Base-by-base conservation (phyloP, 2,888 invertebrate species). In the Tetragnatha montana region DNA sequence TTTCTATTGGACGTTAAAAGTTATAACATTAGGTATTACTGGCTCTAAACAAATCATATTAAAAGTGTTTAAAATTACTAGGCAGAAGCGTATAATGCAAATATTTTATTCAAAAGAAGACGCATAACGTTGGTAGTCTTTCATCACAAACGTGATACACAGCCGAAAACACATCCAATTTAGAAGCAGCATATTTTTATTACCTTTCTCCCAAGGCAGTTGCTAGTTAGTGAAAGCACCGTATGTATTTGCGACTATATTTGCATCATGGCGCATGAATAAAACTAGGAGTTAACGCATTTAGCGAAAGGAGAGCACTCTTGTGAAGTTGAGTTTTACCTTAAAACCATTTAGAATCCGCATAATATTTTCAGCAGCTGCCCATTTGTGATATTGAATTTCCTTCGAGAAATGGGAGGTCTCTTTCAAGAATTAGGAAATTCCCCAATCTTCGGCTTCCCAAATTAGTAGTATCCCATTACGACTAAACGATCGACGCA, bases 401-500 rank as follows among this genome's bases (percentile, higher is more conserved):
- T 68, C 78, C 47, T 22, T 4, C 4, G 21, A 50, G 51, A 12
- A 60, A 21, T 35, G 50, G 12, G 22, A n/a, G 19, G 49, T 35
- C 50, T 35, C 51, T 82, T 22, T 22, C 22, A 51, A 21, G 73
- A 82, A 82, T 73, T 82, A 82, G 74, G 35, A 35, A 60, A 73
- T 82, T 50, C 76, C 35, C 50, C 76, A 76, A 49, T 82, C 74
- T 60, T 82, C 81, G 70, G 69, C 71, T 81, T 81, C 19, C 51
- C 50, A 82, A 74, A 74, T 82, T 21, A 82, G 82, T 74, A 73
- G 51, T 22, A 12, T 35, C 74, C 74, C 74, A 82, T 82, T 82
- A 76, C 50, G 50, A n/a, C 49, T 82, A 82, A 82, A 74, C 82
- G 82, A 82, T 73, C 73, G 35, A 73, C 22, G 49, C 47, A n/a